These are phyloP conservation scores for Hedya salicella DNA, from an alignment of 2,888 invertebrate species.

Conservation along the genomic window DNA sequence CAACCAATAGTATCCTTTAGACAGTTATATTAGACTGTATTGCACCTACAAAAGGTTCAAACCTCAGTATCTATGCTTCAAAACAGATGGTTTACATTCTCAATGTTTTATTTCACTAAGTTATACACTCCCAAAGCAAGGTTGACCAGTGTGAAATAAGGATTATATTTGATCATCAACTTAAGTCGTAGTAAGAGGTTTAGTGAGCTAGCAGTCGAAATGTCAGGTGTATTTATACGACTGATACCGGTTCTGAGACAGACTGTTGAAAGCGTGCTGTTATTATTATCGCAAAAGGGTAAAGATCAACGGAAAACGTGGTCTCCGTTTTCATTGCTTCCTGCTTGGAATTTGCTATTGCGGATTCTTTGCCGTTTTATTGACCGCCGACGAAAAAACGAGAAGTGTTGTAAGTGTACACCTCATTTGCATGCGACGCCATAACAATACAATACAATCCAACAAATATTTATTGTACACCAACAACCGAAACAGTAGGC, in stretches of 20 bases:
- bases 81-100: neutral
- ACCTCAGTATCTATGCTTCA: neutral
- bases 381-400: no score
- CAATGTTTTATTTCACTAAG: neutral
- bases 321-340: constrained; percentile 20
- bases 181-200: neutral
- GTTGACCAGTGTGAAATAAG: neutral
- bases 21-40: neutral
- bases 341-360: constrained; percentile 11
- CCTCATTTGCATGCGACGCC: no score
- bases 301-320: constrained; percentile 28
- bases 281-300: constrained; percentile 40
- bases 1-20: neutral
- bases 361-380: constrained; percentile 17
- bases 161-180: constrained; percentile 12
- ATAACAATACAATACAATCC: no score
- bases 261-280: constrained; percentile 20
- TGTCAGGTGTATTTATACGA: constrained; percentile 41
- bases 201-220: constrained; percentile 12
- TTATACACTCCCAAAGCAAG: neutral
- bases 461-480: no score
- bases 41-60: neutral
- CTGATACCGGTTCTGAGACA: constrained; percentile 30
- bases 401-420: no score
- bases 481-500: no score